A percentile compares a stretch with the other conserved stretches of the same genome.
Conservation (phyloP, 2,797 vertebrate species). For the Brachyrhaphis roseni region DNA sequence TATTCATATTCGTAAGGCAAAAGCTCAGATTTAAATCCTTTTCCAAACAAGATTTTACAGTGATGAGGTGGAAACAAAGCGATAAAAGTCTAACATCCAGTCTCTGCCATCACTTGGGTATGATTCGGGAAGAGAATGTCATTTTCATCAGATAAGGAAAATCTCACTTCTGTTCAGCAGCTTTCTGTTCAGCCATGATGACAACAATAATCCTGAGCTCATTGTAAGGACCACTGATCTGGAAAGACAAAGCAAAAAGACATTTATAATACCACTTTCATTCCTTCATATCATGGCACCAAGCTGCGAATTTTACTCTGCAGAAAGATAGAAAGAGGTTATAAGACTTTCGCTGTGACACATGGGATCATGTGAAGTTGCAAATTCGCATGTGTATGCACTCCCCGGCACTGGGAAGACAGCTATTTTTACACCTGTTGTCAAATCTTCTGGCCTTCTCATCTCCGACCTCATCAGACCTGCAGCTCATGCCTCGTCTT, state of each 20-base stretch:
- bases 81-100: constrained; percentile 15
- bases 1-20: constrained; percentile 18
- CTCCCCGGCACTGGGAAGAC: constrained; percentile 39
- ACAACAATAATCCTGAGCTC: constrained; percentile 24
- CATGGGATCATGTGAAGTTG: constrained; percentile 21
- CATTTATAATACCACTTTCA: constrained; percentile 3
- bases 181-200: constrained; percentile 37
- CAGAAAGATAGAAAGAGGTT: not conserved
- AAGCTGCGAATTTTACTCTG: not conserved
- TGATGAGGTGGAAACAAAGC: constrained; percentile 6
- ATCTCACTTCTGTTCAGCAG: constrained; percentile 27
- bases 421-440: constrained; percentile 42
- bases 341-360: constrained; percentile 1
- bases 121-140: constrained; percentile 14
- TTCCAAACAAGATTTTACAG: constrained; percentile 20
- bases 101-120: constrained; percentile 25
- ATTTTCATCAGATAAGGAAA: constrained; percentile 16
- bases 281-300: not conserved
- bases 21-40: constrained; percentile 23
- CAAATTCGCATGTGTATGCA: constrained; percentile 49
- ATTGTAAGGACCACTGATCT: constrained; percentile 32
- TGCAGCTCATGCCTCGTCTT: constrained; percentile 30
- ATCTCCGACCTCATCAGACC: constrained; percentile 46
- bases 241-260: constrained; percentile 37
- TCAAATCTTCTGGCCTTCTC: constrained; percentile 39